Conservation (phyloP, 2,797 vertebrate genomes). For the Streptopelia turtur region DNA sequence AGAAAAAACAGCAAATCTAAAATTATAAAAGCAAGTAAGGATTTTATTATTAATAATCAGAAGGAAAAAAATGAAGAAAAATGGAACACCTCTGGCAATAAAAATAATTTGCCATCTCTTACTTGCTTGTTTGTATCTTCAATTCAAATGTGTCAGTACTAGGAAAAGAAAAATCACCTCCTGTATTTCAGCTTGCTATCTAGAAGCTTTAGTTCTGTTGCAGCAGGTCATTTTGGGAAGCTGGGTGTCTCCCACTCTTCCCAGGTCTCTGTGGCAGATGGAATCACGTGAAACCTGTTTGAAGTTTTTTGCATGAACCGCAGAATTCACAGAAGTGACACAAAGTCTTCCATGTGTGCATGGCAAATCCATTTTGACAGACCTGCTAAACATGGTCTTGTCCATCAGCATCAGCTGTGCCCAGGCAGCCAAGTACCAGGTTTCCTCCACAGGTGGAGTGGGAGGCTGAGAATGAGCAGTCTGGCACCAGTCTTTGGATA, state of each 20-base stretch:
- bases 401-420: background rate
- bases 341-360: rapidly evolving
- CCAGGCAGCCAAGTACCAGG: background rate
- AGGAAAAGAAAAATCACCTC: background rate
- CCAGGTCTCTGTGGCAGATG: background rate
- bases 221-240: background rate
- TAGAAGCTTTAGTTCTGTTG: background rate
- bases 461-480: background rate
- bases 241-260: background rate
- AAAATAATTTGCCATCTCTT: background rate
- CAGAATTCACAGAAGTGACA: background rate
- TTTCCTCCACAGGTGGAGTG: background rate
- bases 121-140: background rate
- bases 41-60: background rate
- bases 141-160: background rate
- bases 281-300: rapidly evolving
- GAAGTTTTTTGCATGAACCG: background rate
- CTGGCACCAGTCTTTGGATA: background rate
- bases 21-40: background rate
- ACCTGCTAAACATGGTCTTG: rapidly evolving
- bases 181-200: background rate
- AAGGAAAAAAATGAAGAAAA: background rate
- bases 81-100: background rate
- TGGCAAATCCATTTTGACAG: background rate
- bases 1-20: background rate